A percentile compares a stretch with the other conserved stretches of the same genome.
Conservation (phyloP, 2,888 invertebrate species). For the Halictus ligatus region DNA sequence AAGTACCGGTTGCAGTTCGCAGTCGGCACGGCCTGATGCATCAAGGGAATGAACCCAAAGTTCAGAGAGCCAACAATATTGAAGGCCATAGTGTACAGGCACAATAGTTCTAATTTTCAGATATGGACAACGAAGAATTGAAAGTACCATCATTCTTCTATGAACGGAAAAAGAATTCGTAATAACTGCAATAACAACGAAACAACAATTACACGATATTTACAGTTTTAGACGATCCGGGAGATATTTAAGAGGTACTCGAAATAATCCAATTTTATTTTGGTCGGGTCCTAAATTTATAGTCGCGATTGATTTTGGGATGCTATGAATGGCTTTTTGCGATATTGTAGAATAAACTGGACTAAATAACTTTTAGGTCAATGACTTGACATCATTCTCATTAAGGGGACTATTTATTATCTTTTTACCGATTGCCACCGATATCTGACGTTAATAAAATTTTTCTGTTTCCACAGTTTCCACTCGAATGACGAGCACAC, state of each 20-base stretch:
- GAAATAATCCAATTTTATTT: too few species aligned
- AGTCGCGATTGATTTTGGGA: too few species aligned
- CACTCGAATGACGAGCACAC: too few species aligned
- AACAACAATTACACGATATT: neutral
- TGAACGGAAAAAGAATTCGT: neutral
- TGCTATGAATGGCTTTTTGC: too few species aligned
- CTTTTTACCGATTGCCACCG: too few species aligned
- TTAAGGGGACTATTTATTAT: too few species aligned
- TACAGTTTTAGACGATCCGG: neutral
- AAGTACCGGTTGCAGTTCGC: conserved; percentile 57
- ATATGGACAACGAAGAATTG: neutral
- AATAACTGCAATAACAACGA: neutral
- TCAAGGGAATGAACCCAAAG: conserved; percentile 44
- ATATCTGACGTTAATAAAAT: too few species aligned
- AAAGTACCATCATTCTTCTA: neutral
- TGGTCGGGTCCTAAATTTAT: too few species aligned
- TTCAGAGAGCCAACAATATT: conserved; percentile 30
- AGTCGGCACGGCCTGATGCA: conserved; percentile 43
- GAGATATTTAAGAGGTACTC: neutral
- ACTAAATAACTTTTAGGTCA: neutral
- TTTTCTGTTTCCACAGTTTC: too few species aligned
- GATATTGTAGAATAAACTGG: too few species aligned
- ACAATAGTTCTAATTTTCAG: neutral
- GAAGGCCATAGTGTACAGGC: neutral
- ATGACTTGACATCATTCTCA: too few species aligned